Percentiles rank a stretch among this genome's conserved stretches.
These are phyloP conservation scores for Bungarus multicinctus DNA, from an alignment of 2,113 vertebrate genomes.

Conservation along the genomic window DNA sequence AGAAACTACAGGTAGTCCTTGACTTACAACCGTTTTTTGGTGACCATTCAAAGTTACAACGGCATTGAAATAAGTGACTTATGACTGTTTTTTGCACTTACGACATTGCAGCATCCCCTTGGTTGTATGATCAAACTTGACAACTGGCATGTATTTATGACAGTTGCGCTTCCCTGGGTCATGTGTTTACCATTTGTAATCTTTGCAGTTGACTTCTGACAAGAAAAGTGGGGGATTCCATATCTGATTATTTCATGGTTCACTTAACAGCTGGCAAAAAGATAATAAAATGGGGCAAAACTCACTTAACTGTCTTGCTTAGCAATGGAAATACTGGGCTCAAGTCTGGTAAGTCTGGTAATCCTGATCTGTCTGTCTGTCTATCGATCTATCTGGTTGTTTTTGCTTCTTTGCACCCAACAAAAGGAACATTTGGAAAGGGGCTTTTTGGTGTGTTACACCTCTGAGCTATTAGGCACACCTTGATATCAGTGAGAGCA, in stretches of 20 bases:
- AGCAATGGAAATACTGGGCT: not conserved
- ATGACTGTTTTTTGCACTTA: not conserved
- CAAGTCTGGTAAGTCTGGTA: not conserved
- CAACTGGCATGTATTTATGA: not conserved
- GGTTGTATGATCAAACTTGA: not conserved
- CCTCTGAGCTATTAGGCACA: not conserved
- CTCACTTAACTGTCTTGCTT: not conserved
- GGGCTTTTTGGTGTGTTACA: not conserved
- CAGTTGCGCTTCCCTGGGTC: not conserved
- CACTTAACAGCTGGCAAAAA: no score
- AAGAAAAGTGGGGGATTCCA: not conserved
- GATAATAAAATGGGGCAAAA: no score
- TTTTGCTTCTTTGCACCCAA: not conserved
- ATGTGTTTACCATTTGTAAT: not conserved
- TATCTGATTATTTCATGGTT: no score
- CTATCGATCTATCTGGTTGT: not conserved
- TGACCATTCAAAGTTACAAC: not conserved
- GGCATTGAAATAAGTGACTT: not conserved
- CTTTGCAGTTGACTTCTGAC: not conserved
- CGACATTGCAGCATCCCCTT: not conserved
- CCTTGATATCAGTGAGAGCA: not conserved
- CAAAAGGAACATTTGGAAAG: not conserved
- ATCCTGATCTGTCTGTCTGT: not conserved
- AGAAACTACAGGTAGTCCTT: not conserved
- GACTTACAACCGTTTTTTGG: not conserved